Base-by-base conservation (phyloP, 1,140 invertebrate species). In the Lepidurus apus region DNA sequence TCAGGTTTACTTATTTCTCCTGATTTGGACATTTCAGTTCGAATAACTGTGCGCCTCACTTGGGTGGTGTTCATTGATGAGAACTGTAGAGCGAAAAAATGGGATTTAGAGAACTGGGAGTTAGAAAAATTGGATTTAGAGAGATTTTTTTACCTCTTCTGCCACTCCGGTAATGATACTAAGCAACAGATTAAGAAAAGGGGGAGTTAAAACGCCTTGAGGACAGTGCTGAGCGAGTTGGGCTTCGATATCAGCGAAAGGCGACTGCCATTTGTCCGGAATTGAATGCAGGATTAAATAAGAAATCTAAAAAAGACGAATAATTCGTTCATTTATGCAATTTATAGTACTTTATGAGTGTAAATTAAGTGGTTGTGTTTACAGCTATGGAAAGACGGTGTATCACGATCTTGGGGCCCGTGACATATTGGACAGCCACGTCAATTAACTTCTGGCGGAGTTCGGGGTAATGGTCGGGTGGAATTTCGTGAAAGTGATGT, bases 321-420 rank as follows among this genome's bases (percentile, higher is more conserved):
- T 74, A 74, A 34, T 17, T 47, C 3, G 53, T 53, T 80, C 77
- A 78, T 42, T 44, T n/a, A 74, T 77, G 43, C 43, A 74, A 79
- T 44, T 81, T 75, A 78, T 21, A 80, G 78, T 77, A 65, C 74
- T 47, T n/a, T 74, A 11, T 73, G 9, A 42, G 43, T 53, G 34
- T 73, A 75, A 77, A 43, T 74, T n/a, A 73, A 75, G 53, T 74
- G 7, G 75, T 44, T 80, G 0, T 7, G 13, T 91, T 90, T 88
- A 96, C 94, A 84, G 93, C 90, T 82, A 96, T 92, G 86, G 94
- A 96, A 74, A 97, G 87, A 82, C 93, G 89, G 82, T 93, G 93
- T 13, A 95, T 87, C 74, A 97, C 91, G 81, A 96, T 89, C 86
- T 93, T 94, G 43, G 93, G 92, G 34, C 93, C 92, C 82, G 88